Conservation (phyloP, 2,888 invertebrate species). For the Ptilodon capucinus region DNA sequence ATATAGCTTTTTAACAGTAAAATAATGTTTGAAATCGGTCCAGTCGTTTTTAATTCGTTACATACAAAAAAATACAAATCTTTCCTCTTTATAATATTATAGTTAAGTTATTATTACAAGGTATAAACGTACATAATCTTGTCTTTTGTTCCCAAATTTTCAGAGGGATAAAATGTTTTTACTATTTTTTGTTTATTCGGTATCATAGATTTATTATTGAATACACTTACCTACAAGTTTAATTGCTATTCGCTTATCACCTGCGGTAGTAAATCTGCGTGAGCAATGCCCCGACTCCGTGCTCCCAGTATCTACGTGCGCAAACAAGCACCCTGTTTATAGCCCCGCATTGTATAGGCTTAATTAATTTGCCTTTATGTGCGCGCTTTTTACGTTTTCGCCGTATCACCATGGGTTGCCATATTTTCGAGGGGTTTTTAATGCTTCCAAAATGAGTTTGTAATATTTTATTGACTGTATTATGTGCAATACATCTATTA, state of each 20-base stretch:
- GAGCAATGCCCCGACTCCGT: conserved; percentile 22
- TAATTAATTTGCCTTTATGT: conserved; percentile 75
- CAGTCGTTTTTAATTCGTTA: no score
- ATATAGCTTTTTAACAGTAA: no score
- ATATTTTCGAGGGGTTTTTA: conserved; percentile 31
- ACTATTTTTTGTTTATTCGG: no score
- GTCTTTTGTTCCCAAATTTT: no score
- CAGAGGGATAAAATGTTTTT: no score
- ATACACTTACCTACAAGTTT: neutral
- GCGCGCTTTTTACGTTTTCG: conserved; percentile 51
- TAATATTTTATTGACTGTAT: conserved; percentile 4
- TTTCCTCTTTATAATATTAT: no score
- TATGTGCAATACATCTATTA: no score
- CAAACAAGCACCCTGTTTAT: conserved; percentile 63
- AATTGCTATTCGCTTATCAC: conserved; percentile 1
- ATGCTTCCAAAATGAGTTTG: conserved; percentile 12
- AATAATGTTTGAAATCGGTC: no score
- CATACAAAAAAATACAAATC: no score
- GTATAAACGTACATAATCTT: no score
- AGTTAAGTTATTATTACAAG: no score
- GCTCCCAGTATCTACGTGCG: conserved; percentile 41
- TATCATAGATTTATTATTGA: no score
- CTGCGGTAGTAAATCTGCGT: conserved; percentile 1
- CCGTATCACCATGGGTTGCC: conserved; percentile 41
- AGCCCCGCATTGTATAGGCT: conserved; percentile 59